Conservation (phyloP, 2,113 vertebrate genomes). For the Coptodon bakossiorum region DNA sequence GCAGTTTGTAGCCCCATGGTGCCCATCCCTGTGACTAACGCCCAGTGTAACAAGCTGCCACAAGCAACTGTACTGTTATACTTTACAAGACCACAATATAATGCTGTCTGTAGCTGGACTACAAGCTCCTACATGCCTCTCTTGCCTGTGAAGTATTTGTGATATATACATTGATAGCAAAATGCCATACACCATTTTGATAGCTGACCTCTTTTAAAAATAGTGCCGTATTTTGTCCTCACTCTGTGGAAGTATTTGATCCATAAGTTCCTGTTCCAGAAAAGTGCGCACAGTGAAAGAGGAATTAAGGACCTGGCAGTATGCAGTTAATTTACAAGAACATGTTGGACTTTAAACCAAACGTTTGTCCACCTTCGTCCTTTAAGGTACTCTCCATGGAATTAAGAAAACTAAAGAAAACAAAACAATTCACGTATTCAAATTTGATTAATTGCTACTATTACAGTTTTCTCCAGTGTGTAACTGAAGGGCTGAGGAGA, state of each 20-base stretch:
- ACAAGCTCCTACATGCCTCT: neutral
- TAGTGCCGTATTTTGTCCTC: neutral
- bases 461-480: neutral
- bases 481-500: neutral
- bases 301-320: neutral
- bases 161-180: neutral
- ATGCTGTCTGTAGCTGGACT: neutral
- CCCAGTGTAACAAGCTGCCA: constrained; percentile 25
- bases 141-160: neutral
- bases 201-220: neutral
- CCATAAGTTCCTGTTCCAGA: neutral
- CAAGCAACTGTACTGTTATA: neutral
- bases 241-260: neutral
- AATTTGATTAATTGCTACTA: neutral
- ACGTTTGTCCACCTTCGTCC: neutral
- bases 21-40: constrained; percentile 37
- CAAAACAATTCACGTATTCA: neutral
- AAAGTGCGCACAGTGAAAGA: neutral
- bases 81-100: neutral
- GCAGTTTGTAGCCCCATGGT: constrained; percentile 21
- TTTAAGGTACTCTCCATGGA: neutral
- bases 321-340: neutral
- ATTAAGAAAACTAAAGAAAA: neutral
- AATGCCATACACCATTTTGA: neutral
- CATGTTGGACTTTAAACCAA: neutral